These are phyloP conservation scores for Toxonevra muliebris DNA, from an alignment of 2,888 invertebrate genomes.

Conservation along the genomic window DNA sequence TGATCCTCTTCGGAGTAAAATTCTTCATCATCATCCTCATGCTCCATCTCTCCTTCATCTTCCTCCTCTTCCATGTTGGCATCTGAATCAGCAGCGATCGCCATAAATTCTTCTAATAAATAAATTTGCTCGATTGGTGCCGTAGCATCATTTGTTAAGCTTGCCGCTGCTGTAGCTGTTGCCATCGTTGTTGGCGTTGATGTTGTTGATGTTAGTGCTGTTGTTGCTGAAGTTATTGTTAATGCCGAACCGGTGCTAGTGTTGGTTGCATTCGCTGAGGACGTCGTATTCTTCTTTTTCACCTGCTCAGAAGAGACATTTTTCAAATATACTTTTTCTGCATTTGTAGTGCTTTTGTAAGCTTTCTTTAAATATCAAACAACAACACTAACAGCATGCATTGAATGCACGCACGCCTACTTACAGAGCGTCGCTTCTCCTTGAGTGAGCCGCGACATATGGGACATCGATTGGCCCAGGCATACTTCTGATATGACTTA, in stretches of 20 bases:
- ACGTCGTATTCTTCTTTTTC: slow-evolving; percentile 13
- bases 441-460: slow-evolving; percentile 37
- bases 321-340: slow-evolving; percentile 17
- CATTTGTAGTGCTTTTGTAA: not conserved
- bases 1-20: slow-evolving; percentile 12
- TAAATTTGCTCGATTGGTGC: slow-evolving; percentile 26
- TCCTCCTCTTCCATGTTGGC: slow-evolving; percentile 19
- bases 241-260: not conserved
- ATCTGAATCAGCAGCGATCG: slow-evolving; percentile 29
- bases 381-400: not conserved
- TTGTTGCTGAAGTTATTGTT: slow-evolving; percentile 6
- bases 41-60: slow-evolving; percentile 10
- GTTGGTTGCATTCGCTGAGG: not conserved
- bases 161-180: not conserved
- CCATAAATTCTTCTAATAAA: slow-evolving; percentile 38
- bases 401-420: slow-evolving; percentile 13
- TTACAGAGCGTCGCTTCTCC: slow-evolving; percentile 37
- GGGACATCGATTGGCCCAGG: slow-evolving; percentile 44
- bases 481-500: slow-evolving; percentile 38
- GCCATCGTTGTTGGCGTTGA: slow-evolving; percentile 11
- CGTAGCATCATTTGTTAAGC: not conserved
- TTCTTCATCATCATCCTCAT: slow-evolving; percentile 6
- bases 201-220: slow-evolving; percentile 7
- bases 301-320: slow-evolving; percentile 36
- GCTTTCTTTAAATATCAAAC: not conserved